Evolutionary conservation across 2,113 vertebrate genomes (phyloP), one percentile per base, ranked within the genome.

Genomic region (Hepsetus odoe): DNA sequence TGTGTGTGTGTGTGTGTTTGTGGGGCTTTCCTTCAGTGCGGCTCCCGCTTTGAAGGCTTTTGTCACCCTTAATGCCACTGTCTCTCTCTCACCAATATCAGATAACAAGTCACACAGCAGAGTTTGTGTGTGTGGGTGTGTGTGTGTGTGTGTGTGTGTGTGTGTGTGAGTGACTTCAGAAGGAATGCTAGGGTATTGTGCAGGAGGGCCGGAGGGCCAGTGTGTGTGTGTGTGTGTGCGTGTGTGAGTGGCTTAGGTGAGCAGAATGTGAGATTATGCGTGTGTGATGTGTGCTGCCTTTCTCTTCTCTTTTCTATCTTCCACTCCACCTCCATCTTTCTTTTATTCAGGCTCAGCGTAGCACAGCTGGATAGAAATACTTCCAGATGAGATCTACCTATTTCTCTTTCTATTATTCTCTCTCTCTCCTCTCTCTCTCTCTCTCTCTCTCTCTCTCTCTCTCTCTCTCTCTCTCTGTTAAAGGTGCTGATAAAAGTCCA

Each of bases 31-130:
- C 91, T 85, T 85, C 89, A 89, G 94, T 94, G 93, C 91, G 91
- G 91, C 92, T 91, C 90, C 91, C 90, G n/a, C 92, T 95, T 93
- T 96, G 94, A 96, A 95, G 92, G 68, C 91, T 92, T 94, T 92
- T 93, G 94, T 95, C 94, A 93, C 91, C 89, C 85, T 35, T 84
- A 92, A 86, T 91, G 91, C 90, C 94, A 92, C 91, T 83, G 88
- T 84, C 61, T 94, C 93, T 84, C 93, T 96, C 95, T 94, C 95
- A 96, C 95, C 93, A 90, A 93, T 95, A 95, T 96, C 95, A 90
- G 91, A 94, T 96, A 91, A 93, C 94, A 71, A 51, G 59, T 71
- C 28, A 83, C 82, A 88, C 85, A 86, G 81, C 65, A 20, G 49
- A 26, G 74, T 42, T 32, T 64, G 53, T 71, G 65, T 22, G 28